Percentiles rank a stretch among this genome's conserved stretches.
Evolutionary conservation across 2,113 vertebrate species (phyloP).

Genomic region (Crocuta crocuta): DNA sequence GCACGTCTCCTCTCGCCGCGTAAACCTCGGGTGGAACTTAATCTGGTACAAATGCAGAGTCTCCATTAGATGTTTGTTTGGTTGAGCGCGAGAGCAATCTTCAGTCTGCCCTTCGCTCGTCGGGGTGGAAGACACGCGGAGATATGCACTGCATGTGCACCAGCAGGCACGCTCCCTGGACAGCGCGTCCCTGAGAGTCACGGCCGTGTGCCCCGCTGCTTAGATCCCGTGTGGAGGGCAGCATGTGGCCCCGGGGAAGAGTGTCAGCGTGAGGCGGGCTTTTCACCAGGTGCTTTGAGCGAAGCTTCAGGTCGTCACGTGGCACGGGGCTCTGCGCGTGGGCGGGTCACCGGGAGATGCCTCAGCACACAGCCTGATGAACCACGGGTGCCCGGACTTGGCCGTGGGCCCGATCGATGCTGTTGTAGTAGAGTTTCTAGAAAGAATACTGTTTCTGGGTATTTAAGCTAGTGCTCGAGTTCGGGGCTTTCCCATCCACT

Average conservation of each 20-base stretch:
- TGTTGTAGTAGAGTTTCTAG: neutral
- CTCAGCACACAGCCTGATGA: accelerated
- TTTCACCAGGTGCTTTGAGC: accelerated
- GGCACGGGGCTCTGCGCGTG: accelerated
- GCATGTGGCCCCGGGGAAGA: neutral
- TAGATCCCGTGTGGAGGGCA: neutral
- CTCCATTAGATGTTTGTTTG: neutral
- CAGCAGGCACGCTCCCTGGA: accelerated
- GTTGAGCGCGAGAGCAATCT: neutral
- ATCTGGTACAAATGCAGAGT: accelerated
- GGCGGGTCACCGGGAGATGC: accelerated
- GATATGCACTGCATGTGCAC: accelerated
- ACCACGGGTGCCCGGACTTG: accelerated
- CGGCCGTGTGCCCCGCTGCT: accelerated
- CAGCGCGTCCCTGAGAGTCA: accelerated
- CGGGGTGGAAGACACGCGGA: neutral
- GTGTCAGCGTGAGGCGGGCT: accelerated
- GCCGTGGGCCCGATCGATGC: accelerated
- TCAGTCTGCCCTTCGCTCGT: accelerated
- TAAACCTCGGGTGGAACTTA: neutral
- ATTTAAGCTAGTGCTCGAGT: too few relatives aligned
- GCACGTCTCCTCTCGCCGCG: neutral
- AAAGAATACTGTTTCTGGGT: neutral
- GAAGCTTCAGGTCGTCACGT: accelerated
- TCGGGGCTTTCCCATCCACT: neutral